Evolutionary conservation across 2,888 invertebrate genomes (phyloP).

Genomic region (Falcaria lacertinaria): DNA sequence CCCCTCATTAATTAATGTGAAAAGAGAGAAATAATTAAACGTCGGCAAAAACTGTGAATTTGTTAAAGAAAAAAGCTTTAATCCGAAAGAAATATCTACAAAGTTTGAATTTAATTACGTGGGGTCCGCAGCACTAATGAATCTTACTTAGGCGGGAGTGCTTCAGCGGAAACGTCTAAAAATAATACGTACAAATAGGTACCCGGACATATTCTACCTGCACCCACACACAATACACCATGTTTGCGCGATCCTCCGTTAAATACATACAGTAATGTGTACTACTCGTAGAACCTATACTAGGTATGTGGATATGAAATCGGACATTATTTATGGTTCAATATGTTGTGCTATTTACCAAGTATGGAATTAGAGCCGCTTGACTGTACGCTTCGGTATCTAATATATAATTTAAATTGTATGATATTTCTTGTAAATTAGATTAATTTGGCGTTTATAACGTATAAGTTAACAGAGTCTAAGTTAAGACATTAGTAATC

Average conservation of each 20-base stretch:
- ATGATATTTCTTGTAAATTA: too few relatives aligned
- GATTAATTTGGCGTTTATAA: too few relatives aligned
- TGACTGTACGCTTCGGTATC: slow-evolving; percentile 3
- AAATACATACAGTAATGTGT: slow-evolving; percentile 61
- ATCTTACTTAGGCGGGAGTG: slow-evolving; percentile 22
- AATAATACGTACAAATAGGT: slow-evolving; percentile 24
- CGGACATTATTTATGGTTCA: slow-evolving; percentile 47
- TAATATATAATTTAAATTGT: neutral
- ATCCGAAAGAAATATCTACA: slow-evolving; percentile 3
- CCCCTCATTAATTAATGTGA: too few relatives aligned
- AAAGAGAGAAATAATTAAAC: too few relatives aligned
- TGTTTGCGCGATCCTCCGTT: slow-evolving; percentile 54
- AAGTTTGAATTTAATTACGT: slow-evolving; percentile 9
- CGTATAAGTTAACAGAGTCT: too few relatives aligned
- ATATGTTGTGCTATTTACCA: slow-evolving; percentile 33
- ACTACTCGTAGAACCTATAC: slow-evolving; percentile 65
- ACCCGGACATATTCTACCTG: slow-evolving; percentile 42
- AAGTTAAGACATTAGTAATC: too few relatives aligned
- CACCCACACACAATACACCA: slow-evolving; percentile 43
- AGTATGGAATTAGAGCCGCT: slow-evolving; percentile 17
- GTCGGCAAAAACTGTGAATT: neutral
- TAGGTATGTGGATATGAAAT: slow-evolving; percentile 47
- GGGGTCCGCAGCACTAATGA: slow-evolving; percentile 19
- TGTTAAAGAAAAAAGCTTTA: neutral
- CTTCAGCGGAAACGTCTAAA: slow-evolving; percentile 26